These are phyloP conservation scores for Sus cebifrons DNA, from an alignment of 2,797 vertebrate genomes.

Conservation along the genomic window DNA sequence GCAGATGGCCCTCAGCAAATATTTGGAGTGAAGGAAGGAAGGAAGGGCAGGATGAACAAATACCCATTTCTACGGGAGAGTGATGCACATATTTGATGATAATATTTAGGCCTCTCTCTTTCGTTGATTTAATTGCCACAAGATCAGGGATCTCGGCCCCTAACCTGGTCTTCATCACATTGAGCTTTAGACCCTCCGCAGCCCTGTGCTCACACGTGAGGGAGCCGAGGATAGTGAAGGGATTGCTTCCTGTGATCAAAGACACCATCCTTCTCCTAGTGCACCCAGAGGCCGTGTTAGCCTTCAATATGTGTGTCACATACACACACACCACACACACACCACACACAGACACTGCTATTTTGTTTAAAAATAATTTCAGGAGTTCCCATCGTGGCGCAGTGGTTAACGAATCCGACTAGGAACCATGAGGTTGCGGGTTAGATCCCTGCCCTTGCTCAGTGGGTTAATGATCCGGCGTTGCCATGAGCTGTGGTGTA, in stretches of 20 bases:
- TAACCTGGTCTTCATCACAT: not conserved
- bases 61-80: not conserved
- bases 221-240: not conserved
- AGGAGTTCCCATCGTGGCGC: no score
- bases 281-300: not conserved
- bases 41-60: not conserved
- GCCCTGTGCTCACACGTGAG: not conserved
- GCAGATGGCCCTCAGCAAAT: not conserved
- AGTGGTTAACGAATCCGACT: no score
- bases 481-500: no score
- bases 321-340: not conserved
- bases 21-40: not conserved
- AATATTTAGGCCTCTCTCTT: not conserved
- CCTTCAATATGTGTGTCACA: not conserved
- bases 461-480: no score
- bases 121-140: not conserved
- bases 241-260: no score
- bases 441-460: no score
- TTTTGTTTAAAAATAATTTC: slow-evolving; percentile 3
- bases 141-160: not conserved
- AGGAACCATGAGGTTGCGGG: no score
- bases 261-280: not conserved
- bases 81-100: not conserved
- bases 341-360: not conserved
- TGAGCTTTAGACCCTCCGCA: not conserved